Base-by-base conservation (phyloP, 1,140 invertebrate genomes). In the Atta texana region DNA sequence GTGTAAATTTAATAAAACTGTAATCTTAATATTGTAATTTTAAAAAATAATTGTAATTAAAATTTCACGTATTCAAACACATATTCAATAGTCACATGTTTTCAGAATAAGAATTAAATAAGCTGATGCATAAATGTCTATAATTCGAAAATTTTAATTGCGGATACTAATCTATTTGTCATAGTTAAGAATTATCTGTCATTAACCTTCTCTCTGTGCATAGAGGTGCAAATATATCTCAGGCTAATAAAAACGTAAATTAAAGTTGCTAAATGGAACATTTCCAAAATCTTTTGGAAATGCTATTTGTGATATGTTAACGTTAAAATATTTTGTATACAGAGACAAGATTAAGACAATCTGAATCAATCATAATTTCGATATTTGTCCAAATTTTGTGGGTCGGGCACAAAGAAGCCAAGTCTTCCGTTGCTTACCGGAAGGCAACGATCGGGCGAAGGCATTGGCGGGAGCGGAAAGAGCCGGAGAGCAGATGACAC, bases 401-500 rank as follows among this genome's bases (percentile, higher is more conserved):
- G 8, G 0, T 5, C 14, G n/a, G 24, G 5, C 55, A 24, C 24
- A 63, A 86, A 75, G 55, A 44, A 64, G 64, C 63, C 59, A 86
- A 61, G 77, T 69, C 82, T 57, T 63, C 21, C 85, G 77, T 24
- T 39, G 63, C 85, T 51, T 3, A 34, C 34, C 57, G 61, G 63
- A 51, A 74, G 59, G 49, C 85, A 91, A 78, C 71, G 77, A 72
- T 68, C 87, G 81, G 75, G 51, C 61, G 39, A 64, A 84, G 87
- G 87, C 87, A 85, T 91, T 89, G 81, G 86, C 74, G 88, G 68
- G 87, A 84, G 89, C 86, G 85, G 88, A 90, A 85, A 86, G 88
- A 89, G 90, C 81, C 88, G 88, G 63, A 86, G 89, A 94, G 92
- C 93, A 95, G 94, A 95, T 94, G 94, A 95, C 94, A 94, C 93